phyloP scores from a whole-genome alignment of 2,113 vertebrate genomes.

The Lichenostomus cassidix region DNA sequence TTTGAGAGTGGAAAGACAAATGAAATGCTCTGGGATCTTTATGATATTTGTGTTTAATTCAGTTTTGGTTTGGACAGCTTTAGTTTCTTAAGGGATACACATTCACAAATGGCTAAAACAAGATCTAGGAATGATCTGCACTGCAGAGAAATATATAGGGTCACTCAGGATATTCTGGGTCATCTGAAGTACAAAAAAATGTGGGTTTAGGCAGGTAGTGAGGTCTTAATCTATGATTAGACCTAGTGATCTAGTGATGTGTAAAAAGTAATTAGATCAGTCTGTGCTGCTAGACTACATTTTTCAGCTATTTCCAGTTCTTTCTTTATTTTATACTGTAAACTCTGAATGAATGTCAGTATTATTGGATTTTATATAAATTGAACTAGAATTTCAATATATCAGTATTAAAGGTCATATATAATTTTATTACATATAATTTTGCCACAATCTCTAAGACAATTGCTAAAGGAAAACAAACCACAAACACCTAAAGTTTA shows the following conservation, averaged over 20 bases:
- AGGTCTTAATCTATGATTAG: not conserved
- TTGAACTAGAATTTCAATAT: not conserved
- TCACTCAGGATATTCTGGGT: not conserved
- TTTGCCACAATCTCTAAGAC: not conserved
- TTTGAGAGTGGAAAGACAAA: not conserved
- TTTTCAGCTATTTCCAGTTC: not conserved
- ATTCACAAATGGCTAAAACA: not conserved
- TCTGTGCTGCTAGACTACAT: not conserved
- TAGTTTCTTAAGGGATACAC: not conserved
- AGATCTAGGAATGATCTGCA: not conserved
- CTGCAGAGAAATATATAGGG: not conserved
- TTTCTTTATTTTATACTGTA: not conserved
- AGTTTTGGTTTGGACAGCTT: not conserved
- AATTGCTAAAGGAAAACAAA: not conserved
- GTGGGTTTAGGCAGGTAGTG: not conserved
- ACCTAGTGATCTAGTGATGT: not conserved
- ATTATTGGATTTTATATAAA: not conserved
- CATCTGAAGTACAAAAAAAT: not conserved
- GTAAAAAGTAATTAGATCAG: not conserved
- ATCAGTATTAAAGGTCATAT: not conserved
- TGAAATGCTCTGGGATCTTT: not conserved
- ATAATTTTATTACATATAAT: not conserved
- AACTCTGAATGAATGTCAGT: not conserved
- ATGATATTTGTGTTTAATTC: not conserved
- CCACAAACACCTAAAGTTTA: not conserved